Conservation (phyloP, 1,140 invertebrate genomes). For the Drosophila saltans region DNA sequence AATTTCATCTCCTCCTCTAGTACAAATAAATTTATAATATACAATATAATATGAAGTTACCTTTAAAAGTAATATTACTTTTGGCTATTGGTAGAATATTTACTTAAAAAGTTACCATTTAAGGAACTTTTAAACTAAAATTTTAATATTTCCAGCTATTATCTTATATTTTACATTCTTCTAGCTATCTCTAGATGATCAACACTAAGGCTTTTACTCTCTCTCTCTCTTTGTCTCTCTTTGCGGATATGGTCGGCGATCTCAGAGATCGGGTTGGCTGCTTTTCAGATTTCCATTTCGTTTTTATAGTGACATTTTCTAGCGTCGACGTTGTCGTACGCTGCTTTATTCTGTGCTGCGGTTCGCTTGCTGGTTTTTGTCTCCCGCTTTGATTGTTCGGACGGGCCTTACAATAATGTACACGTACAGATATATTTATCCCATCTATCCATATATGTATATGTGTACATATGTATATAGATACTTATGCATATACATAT, state of each 20-base stretch:
- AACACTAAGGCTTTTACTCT: not conserved
- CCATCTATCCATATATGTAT: not conserved
- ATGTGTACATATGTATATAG: not conserved
- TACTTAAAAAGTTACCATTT: too few species aligned
- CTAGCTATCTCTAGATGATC: not conserved
- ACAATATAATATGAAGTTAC: too few species aligned
- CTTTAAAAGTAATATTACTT: too few species aligned
- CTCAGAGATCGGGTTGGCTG: not conserved
- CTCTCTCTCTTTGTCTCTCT: not conserved
- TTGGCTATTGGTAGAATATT: too few species aligned
- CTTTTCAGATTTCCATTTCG: constrained; percentile 38
- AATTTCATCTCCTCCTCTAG: too few species aligned
- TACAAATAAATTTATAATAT: too few species aligned
- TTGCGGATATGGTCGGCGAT: not conserved
- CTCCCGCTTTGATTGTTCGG: constrained; percentile 63
- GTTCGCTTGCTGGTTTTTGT: constrained; percentile 46
- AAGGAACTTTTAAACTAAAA: too few species aligned
- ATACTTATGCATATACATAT: not conserved
- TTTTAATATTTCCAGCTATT: not conserved
- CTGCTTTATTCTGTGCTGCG: constrained; percentile 18
- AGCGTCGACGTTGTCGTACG: constrained; percentile 15
- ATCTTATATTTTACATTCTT: not conserved
- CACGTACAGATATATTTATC: not conserved
- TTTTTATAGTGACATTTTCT: constrained; percentile 51
- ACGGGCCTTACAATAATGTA: constrained; percentile 45